Percentiles rank a stretch among this genome's conserved stretches.
Conservation (phyloP, 1,140 invertebrate species). For the Bombus sylvicola region DNA sequence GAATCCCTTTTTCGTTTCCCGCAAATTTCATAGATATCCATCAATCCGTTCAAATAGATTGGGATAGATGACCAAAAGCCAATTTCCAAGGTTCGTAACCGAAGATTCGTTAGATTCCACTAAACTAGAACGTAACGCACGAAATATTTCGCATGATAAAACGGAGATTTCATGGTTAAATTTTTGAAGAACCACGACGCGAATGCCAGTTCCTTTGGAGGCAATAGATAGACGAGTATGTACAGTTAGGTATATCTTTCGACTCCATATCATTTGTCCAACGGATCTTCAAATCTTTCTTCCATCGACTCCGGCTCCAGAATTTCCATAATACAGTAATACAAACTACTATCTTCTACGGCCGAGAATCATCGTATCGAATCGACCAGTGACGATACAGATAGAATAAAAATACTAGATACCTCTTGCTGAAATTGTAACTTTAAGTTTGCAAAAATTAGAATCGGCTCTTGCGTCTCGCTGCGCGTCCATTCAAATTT, state of each 20-base stretch:
- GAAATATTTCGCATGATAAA: no score
- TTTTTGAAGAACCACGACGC: background rate
- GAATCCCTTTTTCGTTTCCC: background rate
- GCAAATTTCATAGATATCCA: background rate
- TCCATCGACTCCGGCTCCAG: background rate
- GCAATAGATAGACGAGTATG: background rate
- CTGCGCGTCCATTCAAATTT: background rate
- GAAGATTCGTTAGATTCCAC: background rate
- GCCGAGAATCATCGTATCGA: background rate
- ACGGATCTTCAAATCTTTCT: background rate
- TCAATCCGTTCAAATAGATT: background rate
- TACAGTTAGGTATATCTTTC: background rate
- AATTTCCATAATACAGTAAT: constrained; percentile 36
- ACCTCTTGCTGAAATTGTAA: no score
- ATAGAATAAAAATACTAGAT: background rate
- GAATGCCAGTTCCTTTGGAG: background rate
- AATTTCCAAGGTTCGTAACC: background rate
- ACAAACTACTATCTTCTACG: background rate
- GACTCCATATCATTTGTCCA: background rate
- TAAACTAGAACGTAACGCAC: background rate
- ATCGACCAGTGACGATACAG: constrained; percentile 2
- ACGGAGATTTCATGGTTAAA: background rate
- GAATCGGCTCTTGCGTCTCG: background rate
- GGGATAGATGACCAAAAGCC: background rate
- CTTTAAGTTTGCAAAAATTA: background rate